Conservation (phyloP, 2,888 invertebrate species). For the Hanleya hanleyi region DNA sequence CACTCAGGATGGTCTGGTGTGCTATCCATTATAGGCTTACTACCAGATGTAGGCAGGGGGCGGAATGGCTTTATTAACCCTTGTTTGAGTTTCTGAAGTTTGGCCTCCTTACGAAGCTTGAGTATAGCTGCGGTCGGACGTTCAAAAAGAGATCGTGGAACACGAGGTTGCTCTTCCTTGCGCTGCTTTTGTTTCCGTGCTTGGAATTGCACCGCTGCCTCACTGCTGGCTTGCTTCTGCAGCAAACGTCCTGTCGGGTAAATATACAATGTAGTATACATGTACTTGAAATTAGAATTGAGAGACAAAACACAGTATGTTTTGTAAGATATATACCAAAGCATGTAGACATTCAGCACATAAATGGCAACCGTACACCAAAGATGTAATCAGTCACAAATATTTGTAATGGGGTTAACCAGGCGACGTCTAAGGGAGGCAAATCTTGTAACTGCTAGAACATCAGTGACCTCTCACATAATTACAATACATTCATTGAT, state of each 20-base stretch:
- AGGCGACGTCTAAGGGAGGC: too few species aligned
- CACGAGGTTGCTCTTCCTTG: constrained; percentile 84
- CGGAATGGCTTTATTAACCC: constrained; percentile 59
- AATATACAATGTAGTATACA: too few species aligned
- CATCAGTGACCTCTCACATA: too few species aligned
- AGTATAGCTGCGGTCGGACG: constrained; percentile 83
- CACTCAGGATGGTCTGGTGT: constrained; percentile 83
- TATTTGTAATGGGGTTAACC: too few species aligned
- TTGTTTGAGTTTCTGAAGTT: constrained; percentile 80
- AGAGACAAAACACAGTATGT: too few species aligned
- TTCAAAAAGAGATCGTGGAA: constrained; percentile 88
- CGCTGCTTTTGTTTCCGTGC: constrained; percentile 74
- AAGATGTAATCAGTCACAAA: too few species aligned
- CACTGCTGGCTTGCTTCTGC: background rate
- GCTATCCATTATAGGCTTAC: constrained; percentile 51
- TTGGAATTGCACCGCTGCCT: constrained; percentile 20
- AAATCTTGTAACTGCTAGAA: too few species aligned
- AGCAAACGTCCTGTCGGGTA: background rate
- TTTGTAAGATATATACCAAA: too few species aligned
- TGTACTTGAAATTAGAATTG: too few species aligned
- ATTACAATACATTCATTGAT: too few species aligned
- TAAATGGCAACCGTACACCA: too few species aligned
- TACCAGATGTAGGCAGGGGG: constrained; percentile 39
- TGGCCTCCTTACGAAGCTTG: constrained; percentile 85
- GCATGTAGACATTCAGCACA: too few species aligned